Conservation (phyloP, 2,888 invertebrate genomes). For the Andrena fulva region DNA sequence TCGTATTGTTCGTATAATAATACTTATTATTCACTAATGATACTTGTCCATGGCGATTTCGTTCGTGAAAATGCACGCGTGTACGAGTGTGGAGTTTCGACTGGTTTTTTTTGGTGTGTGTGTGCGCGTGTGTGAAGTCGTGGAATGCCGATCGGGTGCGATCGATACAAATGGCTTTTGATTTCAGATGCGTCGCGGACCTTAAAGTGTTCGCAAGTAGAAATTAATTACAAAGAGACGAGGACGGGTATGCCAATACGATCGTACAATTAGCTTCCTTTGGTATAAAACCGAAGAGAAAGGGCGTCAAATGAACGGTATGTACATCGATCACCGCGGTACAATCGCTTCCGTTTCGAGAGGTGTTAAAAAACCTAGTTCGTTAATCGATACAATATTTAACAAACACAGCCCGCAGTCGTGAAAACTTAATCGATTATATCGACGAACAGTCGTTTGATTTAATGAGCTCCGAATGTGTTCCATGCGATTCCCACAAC, state of each 20-base stretch:
- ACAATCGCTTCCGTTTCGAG: conserved; percentile 39
- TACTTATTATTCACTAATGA: conserved; percentile 63
- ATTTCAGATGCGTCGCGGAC: conserved; percentile 17
- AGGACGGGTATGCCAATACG: conserved; percentile 58
- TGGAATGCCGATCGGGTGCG: conserved; percentile 33
- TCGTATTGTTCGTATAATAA: conserved; percentile 56
- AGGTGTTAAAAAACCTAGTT: conserved; percentile 52
- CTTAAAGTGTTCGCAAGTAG: conserved; percentile 45
- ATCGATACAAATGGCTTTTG: conserved; percentile 47
- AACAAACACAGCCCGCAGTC: conserved; percentile 60
- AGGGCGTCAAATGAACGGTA: conserved; percentile 49
- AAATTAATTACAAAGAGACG: conserved; percentile 54
- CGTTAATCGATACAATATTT: conserved; percentile 52
- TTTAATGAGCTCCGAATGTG: conserved; percentile 50
- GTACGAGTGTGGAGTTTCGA: conserved; percentile 10
- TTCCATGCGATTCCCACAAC: conserved; percentile 36
- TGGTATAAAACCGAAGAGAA: conserved; percentile 51
- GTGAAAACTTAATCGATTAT: conserved; percentile 53
- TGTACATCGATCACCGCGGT: conserved; percentile 48
- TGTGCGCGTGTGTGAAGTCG: conserved; percentile 8
- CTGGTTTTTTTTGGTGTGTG: conserved; percentile 5
- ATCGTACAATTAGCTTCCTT: conserved; percentile 29
- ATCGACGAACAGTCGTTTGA: conserved; percentile 44
- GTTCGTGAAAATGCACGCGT: conserved; percentile 57
- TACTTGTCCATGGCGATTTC: conserved; percentile 54